Percentiles rank a stretch among this genome's conserved stretches.
phyloP scores from a whole-genome alignment of 2,888 invertebrate genomes.

The Unio delphinus region DNA sequence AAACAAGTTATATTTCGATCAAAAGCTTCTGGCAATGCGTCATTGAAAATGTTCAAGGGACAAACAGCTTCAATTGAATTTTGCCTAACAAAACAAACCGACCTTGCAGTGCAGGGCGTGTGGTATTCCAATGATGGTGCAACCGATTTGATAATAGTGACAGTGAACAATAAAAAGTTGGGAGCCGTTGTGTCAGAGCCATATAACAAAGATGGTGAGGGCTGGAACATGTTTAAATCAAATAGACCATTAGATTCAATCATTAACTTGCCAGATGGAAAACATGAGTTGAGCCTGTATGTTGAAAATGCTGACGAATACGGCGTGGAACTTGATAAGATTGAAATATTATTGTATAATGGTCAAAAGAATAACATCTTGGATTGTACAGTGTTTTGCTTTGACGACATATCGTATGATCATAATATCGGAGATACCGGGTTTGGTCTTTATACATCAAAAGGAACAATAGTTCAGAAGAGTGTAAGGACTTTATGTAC shows the following conservation, averaged over 20 bases:
- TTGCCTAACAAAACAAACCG: constrained; percentile 31
- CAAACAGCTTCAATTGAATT: constrained; percentile 22
- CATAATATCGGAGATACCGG: constrained; percentile 11
- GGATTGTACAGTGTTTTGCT: constrained; percentile 43
- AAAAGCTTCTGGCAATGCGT: constrained; percentile 19
- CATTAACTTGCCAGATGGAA: constrained; percentile 17
- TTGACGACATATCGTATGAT: constrained; percentile 23
- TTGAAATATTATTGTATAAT: constrained; percentile 23
- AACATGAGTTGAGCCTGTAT: constrained; percentile 29
- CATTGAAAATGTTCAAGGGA: constrained; percentile 26
- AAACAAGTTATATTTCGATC: constrained; percentile 7
- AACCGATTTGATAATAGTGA: constrained; percentile 21
- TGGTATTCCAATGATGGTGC: constrained; percentile 42
- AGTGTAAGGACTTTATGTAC: constrained; percentile 44
- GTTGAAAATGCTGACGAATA: constrained; percentile 33
- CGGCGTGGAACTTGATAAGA: constrained; percentile 48
- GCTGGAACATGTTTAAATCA: constrained; percentile 29
- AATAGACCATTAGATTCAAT: constrained; percentile 2
- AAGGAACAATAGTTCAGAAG: constrained; percentile 22
- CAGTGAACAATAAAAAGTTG: constrained; percentile 22
- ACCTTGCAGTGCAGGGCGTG: constrained; percentile 21
- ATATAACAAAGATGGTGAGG: constrained; percentile 17
- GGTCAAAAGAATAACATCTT: constrained; percentile 26
- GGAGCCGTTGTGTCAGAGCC: constrained; percentile 15
- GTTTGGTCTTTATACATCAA: background rate